Evolutionary conservation across 2,113 vertebrate species (phyloP).

Genomic region (Chamaea fasciata): DNA sequence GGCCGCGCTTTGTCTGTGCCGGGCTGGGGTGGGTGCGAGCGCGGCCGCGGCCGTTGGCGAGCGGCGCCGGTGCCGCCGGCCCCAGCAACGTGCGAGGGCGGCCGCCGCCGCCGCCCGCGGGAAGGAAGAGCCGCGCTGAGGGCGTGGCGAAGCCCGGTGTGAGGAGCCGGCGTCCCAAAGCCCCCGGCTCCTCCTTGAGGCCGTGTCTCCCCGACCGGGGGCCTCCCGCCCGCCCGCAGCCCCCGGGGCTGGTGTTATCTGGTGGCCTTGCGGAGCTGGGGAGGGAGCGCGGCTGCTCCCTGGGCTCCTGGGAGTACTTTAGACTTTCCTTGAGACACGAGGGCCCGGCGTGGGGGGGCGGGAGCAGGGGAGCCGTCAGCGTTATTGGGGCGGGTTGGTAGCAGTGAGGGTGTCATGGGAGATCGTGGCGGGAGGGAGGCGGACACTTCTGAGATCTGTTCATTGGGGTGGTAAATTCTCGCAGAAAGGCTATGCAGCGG

Average conservation of each 20-base stretch:
- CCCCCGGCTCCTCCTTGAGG: background rate
- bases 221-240: background rate
- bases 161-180: background rate
- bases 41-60: background rate
- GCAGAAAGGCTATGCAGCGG: background rate
- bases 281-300: background rate
- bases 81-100: background rate
- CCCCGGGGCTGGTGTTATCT: conserved; percentile 31
- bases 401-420: background rate
- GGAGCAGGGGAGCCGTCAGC: background rate
- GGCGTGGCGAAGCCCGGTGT: background rate
- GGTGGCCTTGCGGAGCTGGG: conserved; percentile 53
- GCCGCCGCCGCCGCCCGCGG: background rate
- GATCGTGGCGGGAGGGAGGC: background rate
- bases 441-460: no score
- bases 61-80: background rate
- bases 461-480: background rate
- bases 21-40: background rate
- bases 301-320: conserved; percentile 37
- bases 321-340: background rate
- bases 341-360: background rate
- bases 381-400: background rate
- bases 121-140: background rate
- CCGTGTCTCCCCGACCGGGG: background rate
- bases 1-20: background rate